phyloP scores from a whole-genome alignment of 2,113 vertebrate genomes.

The Poeciliopsis retropinna region DNA sequence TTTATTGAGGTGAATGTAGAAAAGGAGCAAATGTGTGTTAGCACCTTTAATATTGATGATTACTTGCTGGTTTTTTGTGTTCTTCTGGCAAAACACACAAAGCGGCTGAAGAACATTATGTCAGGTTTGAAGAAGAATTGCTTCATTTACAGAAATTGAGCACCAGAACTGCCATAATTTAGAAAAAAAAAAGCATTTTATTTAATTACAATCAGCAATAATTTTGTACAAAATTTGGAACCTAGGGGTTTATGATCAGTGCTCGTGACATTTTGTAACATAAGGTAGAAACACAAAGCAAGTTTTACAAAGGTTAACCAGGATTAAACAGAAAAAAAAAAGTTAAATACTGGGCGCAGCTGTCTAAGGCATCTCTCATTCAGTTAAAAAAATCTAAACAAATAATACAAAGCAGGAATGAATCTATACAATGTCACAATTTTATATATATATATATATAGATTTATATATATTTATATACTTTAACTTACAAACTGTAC shows the following conservation, averaged over 20 bases:
- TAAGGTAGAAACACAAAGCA: conserved; percentile 72
- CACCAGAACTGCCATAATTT: conserved; percentile 43
- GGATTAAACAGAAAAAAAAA: conserved; percentile 63
- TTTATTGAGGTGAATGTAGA: conserved; percentile 77
- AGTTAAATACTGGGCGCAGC: conserved; percentile 79
- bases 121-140: conserved; percentile 21
- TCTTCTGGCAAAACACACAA: conserved; percentile 28
- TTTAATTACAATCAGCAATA: conserved; percentile 56
- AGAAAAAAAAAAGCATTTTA: conserved; percentile 35
- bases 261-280: conserved; percentile 70
- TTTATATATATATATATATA: conserved; percentile 59
- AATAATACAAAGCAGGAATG: conserved; percentile 78
- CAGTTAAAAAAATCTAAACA: conserved; percentile 78
- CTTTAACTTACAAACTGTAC: conserved; percentile 79
- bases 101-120: conserved; percentile 24
- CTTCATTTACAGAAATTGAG: conserved; percentile 51
- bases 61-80: conserved; percentile 55
- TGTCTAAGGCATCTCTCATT: conserved; percentile 83
- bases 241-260: conserved; percentile 71
- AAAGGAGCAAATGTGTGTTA: conserved; percentile 70
- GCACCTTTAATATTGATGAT: conserved; percentile 68
- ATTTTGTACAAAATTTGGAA: conserved; percentile 61
- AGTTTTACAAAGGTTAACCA: conserved; percentile 74
- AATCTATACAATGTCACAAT: conserved; percentile 76
- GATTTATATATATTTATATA: conserved; percentile 65